Evolutionary conservation across 2,113 vertebrate species (phyloP).

Genomic region (Cephalopterus ornatus): DNA sequence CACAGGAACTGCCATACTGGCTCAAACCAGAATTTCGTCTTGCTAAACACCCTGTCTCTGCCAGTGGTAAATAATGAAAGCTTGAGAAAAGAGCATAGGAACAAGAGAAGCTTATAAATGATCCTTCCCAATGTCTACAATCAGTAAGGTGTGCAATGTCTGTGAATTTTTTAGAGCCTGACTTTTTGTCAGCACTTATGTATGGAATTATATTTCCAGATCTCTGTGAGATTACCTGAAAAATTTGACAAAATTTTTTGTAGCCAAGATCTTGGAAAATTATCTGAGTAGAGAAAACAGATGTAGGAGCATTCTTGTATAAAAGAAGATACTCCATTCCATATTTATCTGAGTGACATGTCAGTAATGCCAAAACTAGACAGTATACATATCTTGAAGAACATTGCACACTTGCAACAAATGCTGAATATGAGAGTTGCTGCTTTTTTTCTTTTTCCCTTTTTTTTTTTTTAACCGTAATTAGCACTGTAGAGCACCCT

Average conservation of each 20-base stretch:
- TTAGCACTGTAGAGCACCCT: neutral
- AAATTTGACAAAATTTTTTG: neutral
- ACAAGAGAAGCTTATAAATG: neutral
- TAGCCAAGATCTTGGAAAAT: neutral
- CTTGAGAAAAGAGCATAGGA: neutral
- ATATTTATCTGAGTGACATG: neutral
- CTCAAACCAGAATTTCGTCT: neutral
- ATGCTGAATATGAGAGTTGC: neutral
- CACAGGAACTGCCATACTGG: neutral
- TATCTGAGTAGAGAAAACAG: neutral
- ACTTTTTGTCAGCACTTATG: neutral
- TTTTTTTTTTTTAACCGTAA: neutral
- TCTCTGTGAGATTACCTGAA: neutral
- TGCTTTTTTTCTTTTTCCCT: rapidly evolving
- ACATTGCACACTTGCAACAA: neutral
- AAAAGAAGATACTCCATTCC: neutral
- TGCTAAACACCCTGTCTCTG: neutral
- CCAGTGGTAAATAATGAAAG: neutral
- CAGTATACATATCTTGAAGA: neutral
- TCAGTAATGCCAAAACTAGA: neutral
- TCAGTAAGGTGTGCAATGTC: neutral
- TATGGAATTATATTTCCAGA: neutral
- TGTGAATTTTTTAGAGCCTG: neutral
- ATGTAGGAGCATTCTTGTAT: rapidly evolving
- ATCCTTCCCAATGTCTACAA: neutral